Evolutionary conservation across 2,888 invertebrate species (phyloP).

Genomic region (Ctenicera cuprea): DNA sequence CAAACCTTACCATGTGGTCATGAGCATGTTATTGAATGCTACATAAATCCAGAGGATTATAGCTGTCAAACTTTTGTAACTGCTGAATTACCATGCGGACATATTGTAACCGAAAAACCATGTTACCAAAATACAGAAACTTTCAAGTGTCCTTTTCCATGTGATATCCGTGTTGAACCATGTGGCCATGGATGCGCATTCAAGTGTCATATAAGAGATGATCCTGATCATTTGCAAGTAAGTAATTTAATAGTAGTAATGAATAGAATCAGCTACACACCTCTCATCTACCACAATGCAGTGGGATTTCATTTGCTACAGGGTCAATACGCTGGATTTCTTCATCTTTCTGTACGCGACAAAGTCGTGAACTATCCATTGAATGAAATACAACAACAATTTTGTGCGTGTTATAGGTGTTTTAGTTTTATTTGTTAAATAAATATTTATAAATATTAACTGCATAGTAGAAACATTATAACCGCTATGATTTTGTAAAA

Average conservation of each 20-base stretch:
- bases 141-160: constrained; percentile 72
- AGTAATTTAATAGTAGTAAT: constrained; percentile 25
- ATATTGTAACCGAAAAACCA: constrained; percentile 65
- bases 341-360: too few species aligned
- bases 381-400: too few species aligned
- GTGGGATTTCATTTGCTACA: too few species aligned
- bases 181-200: constrained; percentile 80
- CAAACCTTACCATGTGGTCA: constrained; percentile 75
- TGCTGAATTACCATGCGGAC: constrained; percentile 56
- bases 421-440: too few species aligned
- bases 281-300: too few species aligned
- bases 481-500: too few species aligned
- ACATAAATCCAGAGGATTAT: constrained; percentile 70
- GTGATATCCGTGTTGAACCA: constrained; percentile 73
- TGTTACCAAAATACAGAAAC: constrained; percentile 69
- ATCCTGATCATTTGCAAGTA: constrained; percentile 77
- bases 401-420: too few species aligned
- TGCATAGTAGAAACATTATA: too few species aligned
- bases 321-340: too few species aligned
- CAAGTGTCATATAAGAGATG: constrained; percentile 76
- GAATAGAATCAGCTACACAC: too few species aligned
- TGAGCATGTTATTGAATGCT: constrained; percentile 71
- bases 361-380: too few species aligned
- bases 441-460: too few species aligned
- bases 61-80: constrained; percentile 64